Conservation (phyloP, 2,113 vertebrate genomes). For the Etheostoma cragini region DNA sequence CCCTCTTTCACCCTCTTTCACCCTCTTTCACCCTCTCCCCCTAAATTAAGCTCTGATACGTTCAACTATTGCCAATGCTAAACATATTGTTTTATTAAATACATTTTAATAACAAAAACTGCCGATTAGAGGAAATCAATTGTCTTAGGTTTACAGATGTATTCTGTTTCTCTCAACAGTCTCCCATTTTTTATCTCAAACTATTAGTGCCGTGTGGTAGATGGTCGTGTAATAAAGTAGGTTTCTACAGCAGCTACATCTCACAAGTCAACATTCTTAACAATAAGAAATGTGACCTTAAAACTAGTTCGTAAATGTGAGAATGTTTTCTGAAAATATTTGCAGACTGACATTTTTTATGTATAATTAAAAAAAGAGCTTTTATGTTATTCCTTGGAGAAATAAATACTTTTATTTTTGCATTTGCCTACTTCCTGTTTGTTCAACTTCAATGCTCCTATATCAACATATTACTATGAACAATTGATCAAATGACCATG, state of each 20-base stretch:
- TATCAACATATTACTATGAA: neutral
- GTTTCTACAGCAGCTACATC: neutral
- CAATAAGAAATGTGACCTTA: too few relatives aligned
- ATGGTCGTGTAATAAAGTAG: neutral
- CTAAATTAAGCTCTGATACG: neutral
- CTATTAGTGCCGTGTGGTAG: neutral
- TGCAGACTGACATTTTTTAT: neutral
- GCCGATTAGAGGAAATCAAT: neutral
- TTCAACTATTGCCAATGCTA: neutral
- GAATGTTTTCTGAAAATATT: neutral
- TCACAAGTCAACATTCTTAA: neutral
- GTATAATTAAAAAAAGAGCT: neutral
- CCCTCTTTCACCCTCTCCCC: slow-evolving; percentile 13
- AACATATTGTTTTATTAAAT: neutral
- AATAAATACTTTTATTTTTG: neutral
- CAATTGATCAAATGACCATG: too few relatives aligned
- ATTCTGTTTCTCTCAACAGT: neutral
- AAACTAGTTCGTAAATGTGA: neutral
- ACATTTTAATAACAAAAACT: neutral
- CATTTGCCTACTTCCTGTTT: neutral
- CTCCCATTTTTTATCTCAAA: too few relatives aligned
- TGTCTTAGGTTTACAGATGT: neutral
- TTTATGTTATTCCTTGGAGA: neutral
- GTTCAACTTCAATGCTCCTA: neutral
- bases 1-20: slow-evolving; percentile 45